Evolutionary conservation across 2,888 invertebrate genomes (phyloP).

Genomic region (Drosophila koepferae): DNA sequence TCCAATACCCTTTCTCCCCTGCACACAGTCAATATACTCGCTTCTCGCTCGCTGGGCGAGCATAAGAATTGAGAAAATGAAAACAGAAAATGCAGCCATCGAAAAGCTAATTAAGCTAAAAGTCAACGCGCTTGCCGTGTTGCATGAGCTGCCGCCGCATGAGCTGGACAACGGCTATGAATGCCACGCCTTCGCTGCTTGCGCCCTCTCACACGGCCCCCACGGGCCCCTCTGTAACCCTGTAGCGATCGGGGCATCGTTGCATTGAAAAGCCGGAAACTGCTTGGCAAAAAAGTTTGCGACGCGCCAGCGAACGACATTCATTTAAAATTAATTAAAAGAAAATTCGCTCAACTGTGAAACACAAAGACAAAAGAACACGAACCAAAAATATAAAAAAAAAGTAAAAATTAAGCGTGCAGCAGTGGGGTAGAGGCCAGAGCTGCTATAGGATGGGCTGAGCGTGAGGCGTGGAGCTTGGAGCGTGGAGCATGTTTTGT

Average conservation of each 20-base stretch:
- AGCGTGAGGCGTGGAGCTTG: neutral
- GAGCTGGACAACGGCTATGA: slow-evolving; percentile 43
- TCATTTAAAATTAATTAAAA: slow-evolving; percentile 82
- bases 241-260: slow-evolving; percentile 9
- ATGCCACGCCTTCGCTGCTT: neutral
- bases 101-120: slow-evolving; percentile 78
- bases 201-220: neutral
- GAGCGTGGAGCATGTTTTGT: slow-evolving; percentile 2
- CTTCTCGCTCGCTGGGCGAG: neutral
- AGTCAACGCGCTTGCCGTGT: slow-evolving; percentile 63
- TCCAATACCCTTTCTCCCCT: too few species aligned
- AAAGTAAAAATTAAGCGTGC: slow-evolving; percentile 35
- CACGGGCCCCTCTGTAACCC: neutral
- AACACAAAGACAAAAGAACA: slow-evolving; percentile 76
- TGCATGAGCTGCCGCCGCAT: slow-evolving; percentile 17
- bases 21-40: neutral
- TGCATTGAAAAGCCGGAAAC: slow-evolving; percentile 54
- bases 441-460: neutral
- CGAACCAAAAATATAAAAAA: slow-evolving; percentile 30
- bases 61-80: slow-evolving; percentile 1
- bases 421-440: neutral
- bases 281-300: slow-evolving; percentile 69
- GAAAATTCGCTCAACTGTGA: slow-evolving; percentile 81
- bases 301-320: slow-evolving; percentile 77
- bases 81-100: slow-evolving; percentile 47